Evolutionary conservation across 2,888 invertebrate genomes (phyloP).

Genomic region (Isoperla grammatica): DNA sequence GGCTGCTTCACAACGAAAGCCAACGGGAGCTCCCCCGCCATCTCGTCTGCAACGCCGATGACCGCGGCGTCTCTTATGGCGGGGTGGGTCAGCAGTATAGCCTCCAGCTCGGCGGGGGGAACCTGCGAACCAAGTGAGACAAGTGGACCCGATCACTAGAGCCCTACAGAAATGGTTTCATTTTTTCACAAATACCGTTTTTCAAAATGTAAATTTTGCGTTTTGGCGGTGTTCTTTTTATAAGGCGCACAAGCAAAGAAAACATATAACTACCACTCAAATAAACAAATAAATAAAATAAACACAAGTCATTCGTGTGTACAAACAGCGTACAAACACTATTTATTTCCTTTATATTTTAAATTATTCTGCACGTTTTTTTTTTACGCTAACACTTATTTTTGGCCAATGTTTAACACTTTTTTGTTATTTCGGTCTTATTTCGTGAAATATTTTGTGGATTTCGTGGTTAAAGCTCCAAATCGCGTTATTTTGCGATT

Average conservation of each 20-base stretch:
- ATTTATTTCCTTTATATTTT: too few species aligned
- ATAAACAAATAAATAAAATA: neutral
- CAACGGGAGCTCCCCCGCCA: slow-evolving; percentile 66
- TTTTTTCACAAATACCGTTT: neutral
- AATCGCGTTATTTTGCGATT: too few species aligned
- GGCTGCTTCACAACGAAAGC: slow-evolving; percentile 68
- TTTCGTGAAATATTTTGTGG: too few species aligned
- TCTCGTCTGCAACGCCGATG: slow-evolving; percentile 66
- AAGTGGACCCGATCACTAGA: neutral
- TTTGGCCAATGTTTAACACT: too few species aligned
- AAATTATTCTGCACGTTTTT: too few species aligned
- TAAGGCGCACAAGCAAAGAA: neutral
- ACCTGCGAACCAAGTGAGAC: slow-evolving; percentile 60
- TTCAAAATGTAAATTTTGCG: too few species aligned
- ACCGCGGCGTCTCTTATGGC: slow-evolving; percentile 75
- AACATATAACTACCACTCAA: neutral
- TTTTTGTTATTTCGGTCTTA: too few species aligned
- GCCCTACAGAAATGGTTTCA: too few species aligned
- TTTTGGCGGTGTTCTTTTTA: neutral
- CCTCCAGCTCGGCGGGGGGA: slow-evolving; percentile 84
- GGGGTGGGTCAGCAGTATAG: slow-evolving; percentile 62
- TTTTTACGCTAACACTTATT: too few species aligned
- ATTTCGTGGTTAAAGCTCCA: too few species aligned
- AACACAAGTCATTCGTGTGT: too few species aligned
- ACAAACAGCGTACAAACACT: too few species aligned